A percentile compares a stretch with the other conserved stretches of the same genome.
These are phyloP conservation scores for Hyposmocoma kahamanoa DNA, from an alignment of 1,140 invertebrate species.

Conservation along the genomic window DNA sequence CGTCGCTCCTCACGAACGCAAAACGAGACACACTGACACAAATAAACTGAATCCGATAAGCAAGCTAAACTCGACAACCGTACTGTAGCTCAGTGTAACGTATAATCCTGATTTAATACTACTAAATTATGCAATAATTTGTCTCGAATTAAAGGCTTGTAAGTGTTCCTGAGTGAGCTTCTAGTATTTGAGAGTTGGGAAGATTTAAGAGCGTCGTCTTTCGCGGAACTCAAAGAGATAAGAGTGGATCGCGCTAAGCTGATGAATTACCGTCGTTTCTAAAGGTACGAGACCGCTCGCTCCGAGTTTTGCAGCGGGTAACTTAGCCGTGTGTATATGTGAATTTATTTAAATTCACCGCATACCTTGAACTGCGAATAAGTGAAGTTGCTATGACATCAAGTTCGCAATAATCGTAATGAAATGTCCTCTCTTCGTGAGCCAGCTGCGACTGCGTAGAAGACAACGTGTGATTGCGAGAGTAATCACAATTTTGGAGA, in stretches of 20 bases:
- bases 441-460: conserved; percentile 23
- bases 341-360: conserved; percentile 52
- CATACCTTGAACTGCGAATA: conserved; percentile 28
- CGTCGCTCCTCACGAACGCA: not conserved
- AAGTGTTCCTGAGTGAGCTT: conserved; percentile 35
- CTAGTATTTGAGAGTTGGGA: conserved; percentile 35
- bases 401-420: conserved; percentile 50
- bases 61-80: conserved; percentile 17
- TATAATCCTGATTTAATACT: conserved; percentile 28
- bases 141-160: conserved; percentile 51
- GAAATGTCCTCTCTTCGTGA: conserved; percentile 37
- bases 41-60: conserved; percentile 7
- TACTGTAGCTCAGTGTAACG: conserved; percentile 15
- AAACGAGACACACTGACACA: conserved; percentile 8
- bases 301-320: conserved; percentile 1
- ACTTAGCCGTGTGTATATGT: conserved; percentile 25
- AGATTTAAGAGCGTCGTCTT: conserved; percentile 44
- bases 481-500: conserved; percentile 34
- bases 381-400: conserved; percentile 38
- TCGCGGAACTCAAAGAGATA: conserved; percentile 46
- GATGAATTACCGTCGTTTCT: conserved; percentile 44
- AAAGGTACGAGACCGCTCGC: conserved; percentile 15
- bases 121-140: conserved; percentile 47
- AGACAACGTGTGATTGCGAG: conserved; percentile 27
- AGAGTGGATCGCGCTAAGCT: conserved; percentile 42